These are phyloP conservation scores for Oreohelix idahoensis DNA, from an alignment of 1,140 invertebrate genomes.

Conservation along the genomic window DNA sequence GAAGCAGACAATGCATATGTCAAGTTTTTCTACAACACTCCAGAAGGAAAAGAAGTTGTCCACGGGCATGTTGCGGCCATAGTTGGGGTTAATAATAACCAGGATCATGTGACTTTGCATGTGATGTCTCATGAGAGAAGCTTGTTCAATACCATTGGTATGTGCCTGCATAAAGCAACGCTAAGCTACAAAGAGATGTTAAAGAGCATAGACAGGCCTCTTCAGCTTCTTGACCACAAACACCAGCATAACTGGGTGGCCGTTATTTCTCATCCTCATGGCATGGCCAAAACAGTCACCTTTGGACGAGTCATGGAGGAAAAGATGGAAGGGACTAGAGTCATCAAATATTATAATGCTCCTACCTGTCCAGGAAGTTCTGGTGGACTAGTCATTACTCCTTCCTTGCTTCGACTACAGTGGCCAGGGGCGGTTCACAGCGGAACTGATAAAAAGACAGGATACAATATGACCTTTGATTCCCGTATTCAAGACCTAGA, in stretches of 20 bases:
- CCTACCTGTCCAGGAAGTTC: constrained; percentile 36
- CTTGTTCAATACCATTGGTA: background rate
- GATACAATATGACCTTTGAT: constrained; percentile 24
- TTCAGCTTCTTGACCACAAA: background rate
- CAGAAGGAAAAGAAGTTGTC: constrained; percentile 17
- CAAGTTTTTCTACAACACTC: constrained; percentile 33
- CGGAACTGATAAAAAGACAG: background rate
- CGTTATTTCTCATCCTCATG: constrained; percentile 29
- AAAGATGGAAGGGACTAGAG: background rate
- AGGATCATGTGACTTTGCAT: constrained; percentile 28
- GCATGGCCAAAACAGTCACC: constrained; percentile 24
- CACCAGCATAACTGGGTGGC: constrained; percentile 24
- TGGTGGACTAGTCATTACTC: constrained; percentile 35
- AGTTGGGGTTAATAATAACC: constrained; percentile 6
- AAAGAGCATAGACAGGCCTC: background rate
- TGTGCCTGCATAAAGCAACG: constrained; percentile 12
- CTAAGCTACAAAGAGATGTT: constrained; percentile 33
- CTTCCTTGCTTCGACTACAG: constrained; percentile 20
- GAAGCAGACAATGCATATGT: constrained; percentile 33
- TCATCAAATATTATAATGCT: constrained; percentile 36
- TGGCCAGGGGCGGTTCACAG: constrained; percentile 39
- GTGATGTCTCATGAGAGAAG: constrained; percentile 27
- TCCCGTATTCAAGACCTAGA: constrained; percentile 12
- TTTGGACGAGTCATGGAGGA: constrained; percentile 14
- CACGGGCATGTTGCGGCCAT: constrained; percentile 31